These are phyloP conservation scores for Bombyx huttoni DNA, from an alignment of 2,888 invertebrate species.

Conservation along the genomic window DNA sequence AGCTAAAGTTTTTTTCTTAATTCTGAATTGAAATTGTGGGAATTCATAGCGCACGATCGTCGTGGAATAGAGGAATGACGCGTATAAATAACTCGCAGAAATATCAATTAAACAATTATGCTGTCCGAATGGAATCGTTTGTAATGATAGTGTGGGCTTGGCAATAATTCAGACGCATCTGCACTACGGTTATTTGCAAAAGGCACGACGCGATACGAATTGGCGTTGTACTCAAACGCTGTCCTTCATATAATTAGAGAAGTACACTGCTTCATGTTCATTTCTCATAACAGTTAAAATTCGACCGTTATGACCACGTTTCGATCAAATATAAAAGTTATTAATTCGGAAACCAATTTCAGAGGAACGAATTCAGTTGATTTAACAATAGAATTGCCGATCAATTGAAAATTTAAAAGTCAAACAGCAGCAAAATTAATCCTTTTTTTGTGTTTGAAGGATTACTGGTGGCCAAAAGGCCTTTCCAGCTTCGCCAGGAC, in stretches of 20 bases:
- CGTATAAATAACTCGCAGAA: constrained; percentile 73
- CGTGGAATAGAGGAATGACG: constrained; percentile 63
- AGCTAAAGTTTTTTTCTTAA: background rate
- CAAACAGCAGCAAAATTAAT: no score
- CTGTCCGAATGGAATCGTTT: constrained; percentile 73
- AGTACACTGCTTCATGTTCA: background rate
- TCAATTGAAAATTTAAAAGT: no score
- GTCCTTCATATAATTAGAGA: background rate
- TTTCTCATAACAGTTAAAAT: no score
- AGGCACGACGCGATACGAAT: constrained; percentile 54
- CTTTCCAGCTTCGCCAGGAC: no score
- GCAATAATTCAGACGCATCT: constrained; percentile 72
- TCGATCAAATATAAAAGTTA: no score
- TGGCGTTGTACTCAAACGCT: constrained; percentile 7
- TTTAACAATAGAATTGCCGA: no score
- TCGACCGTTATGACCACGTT: no score
- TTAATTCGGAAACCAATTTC: no score
- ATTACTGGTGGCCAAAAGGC: no score
- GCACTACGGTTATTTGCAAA: constrained; percentile 68
- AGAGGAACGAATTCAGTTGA: no score
- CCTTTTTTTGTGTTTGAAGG: no score
- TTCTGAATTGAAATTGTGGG: background rate
- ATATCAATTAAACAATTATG: constrained; percentile 75
- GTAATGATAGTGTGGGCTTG: constrained; percentile 68
- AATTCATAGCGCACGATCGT: constrained; percentile 54